phyloP scores from a whole-genome alignment of 2,888 invertebrate species.

The Miltochrista miniata region DNA sequence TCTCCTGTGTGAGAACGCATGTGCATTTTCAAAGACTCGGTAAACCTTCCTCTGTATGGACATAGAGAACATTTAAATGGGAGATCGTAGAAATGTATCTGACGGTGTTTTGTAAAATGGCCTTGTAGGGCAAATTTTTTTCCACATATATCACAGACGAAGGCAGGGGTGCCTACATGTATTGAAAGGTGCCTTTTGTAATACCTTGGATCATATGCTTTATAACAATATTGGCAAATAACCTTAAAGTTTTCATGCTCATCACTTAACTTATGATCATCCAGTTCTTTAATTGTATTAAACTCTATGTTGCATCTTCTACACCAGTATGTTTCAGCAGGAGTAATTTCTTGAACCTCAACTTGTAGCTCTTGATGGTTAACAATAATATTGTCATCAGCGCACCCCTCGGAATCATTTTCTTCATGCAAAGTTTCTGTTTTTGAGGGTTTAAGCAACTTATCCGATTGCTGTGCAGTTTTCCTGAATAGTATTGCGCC shows the following conservation, averaged over 20 bases:
- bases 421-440: constrained; percentile 17
- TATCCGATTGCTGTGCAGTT: constrained; percentile 64
- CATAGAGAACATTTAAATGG: constrained; percentile 68
- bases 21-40: constrained; percentile 69
- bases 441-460: constrained; percentile 43
- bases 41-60: constrained; percentile 70
- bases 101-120: constrained; percentile 61
- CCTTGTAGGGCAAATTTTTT: constrained; percentile 60
- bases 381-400: constrained; percentile 18
- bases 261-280: constrained; percentile 54
- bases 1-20: constrained; percentile 75
- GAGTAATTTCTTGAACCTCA: not conserved
- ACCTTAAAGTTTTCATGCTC: constrained; percentile 64
- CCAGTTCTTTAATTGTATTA: constrained; percentile 54
- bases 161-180: constrained; percentile 51
- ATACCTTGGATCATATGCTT: constrained; percentile 57
- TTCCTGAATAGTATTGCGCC: constrained; percentile 67
- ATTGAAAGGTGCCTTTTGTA: constrained; percentile 59
- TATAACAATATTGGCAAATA: constrained; percentile 63
- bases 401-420: constrained; percentile 18
- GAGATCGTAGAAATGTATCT: constrained; percentile 65
- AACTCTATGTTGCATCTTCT: constrained; percentile 61
- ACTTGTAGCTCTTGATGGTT: constrained; percentile 21
- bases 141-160: constrained; percentile 73
- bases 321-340: constrained; percentile 41